Evolutionary conservation across 2,888 invertebrate genomes (phyloP).

Genomic region (Cryptocheilus praepositus): DNA sequence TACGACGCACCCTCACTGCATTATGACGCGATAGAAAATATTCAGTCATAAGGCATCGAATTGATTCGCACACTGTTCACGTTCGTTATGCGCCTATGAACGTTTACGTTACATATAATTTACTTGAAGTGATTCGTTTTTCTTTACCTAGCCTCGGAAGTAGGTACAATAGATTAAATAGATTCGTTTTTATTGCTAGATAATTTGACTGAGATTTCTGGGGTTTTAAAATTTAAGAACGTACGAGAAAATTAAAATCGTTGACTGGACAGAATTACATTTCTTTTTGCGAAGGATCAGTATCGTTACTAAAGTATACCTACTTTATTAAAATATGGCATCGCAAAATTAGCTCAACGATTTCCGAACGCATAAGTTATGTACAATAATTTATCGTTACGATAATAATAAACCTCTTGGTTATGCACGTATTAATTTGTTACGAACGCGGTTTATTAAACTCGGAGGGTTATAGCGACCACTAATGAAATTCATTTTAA

Average conservation of each 20-base stretch:
- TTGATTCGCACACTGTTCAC: constrained; percentile 36
- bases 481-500: constrained; percentile 14
- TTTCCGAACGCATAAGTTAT: constrained; percentile 45
- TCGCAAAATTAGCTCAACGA: constrained; percentile 38
- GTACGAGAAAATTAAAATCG: constrained; percentile 27
- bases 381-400: constrained; percentile 57
- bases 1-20: constrained; percentile 46
- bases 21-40: constrained; percentile 54
- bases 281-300: too few relatives aligned
- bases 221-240: constrained; percentile 36
- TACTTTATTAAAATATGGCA: constrained; percentile 44
- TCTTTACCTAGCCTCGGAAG: constrained; percentile 50
- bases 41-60: constrained; percentile 55
- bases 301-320: constrained; percentile 22
- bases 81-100: constrained; percentile 42
- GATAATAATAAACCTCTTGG: constrained; percentile 38
- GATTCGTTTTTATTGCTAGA: constrained; percentile 64
- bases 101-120: constrained; percentile 43
- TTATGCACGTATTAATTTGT: constrained; percentile 43
- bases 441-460: constrained; percentile 38
- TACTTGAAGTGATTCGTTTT: constrained; percentile 42
- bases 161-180: constrained; percentile 60
- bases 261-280: constrained; percentile 19
- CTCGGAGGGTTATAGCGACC: constrained; percentile 43
- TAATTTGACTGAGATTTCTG: constrained; percentile 65